Conservation (phyloP, 2,888 invertebrate genomes). For the Netelia virgata region DNA sequence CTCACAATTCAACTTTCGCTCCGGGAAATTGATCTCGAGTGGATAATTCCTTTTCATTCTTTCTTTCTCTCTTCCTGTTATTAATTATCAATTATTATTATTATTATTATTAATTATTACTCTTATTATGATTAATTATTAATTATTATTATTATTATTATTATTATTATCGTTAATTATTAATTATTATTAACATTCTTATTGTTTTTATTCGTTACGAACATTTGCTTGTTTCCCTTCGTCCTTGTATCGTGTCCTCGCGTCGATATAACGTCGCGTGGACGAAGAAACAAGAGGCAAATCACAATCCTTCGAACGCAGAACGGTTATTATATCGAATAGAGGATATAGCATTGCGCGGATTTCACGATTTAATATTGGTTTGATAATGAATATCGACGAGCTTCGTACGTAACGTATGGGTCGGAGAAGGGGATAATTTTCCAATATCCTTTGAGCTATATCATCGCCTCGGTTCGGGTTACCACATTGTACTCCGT, state of each 20-base stretch:
- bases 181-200: background rate
- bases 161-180: slow-evolving; percentile 1
- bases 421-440: slow-evolving; percentile 28
- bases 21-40: slow-evolving; percentile 50
- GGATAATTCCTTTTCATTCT: slow-evolving; percentile 44
- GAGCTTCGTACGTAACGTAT: slow-evolving; percentile 2
- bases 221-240: background rate
- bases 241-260: background rate
- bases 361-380: background rate
- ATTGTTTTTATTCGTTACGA: background rate
- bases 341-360: background rate
- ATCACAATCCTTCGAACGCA: slow-evolving; percentile 3
- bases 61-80: background rate
- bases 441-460: slow-evolving; percentile 21
- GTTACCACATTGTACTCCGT: background rate
- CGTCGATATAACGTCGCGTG: background rate
- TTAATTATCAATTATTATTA: slow-evolving; percentile 30
- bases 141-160: background rate
- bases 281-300: slow-evolving; percentile 14
- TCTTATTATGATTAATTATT: slow-evolving; percentile 6
- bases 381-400: slow-evolving; percentile 9
- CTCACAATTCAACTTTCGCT: slow-evolving; percentile 45
- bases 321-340: background rate
- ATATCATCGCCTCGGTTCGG: background rate
- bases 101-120: background rate